Evolutionary conservation across 2,797 vertebrate species (phyloP).

Genomic region (Picus viridis): DNA sequence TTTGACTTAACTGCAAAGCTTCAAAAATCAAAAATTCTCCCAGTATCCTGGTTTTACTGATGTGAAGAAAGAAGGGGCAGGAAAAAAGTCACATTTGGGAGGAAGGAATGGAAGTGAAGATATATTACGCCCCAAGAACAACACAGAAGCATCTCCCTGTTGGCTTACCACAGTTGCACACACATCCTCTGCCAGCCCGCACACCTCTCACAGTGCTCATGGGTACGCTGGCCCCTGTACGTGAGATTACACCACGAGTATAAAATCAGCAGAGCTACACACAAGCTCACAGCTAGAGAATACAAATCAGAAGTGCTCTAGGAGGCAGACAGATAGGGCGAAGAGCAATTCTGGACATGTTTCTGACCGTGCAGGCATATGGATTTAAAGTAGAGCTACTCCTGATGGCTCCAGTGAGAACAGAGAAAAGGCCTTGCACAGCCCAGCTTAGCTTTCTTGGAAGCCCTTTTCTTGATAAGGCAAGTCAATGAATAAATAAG

Average conservation of each 20-base stretch:
- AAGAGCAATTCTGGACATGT: neutral
- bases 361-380: accelerated
- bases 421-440: neutral
- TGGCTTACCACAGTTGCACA: neutral
- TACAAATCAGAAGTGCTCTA: neutral
- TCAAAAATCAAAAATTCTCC: conserved; percentile 2
- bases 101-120: neutral
- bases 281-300: neutral
- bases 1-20: neutral
- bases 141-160: neutral
- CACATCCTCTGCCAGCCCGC: neutral
- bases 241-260: neutral
- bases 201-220: accelerated
- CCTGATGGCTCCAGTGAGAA: neutral
- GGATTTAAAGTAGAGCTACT: neutral
- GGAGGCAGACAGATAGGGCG: neutral
- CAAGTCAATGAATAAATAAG: neutral
- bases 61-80: neutral
- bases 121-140: neutral
- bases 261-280: neutral
- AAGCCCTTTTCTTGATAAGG: neutral
- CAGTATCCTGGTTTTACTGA: neutral
- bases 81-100: neutral
- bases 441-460: neutral
- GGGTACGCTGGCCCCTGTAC: neutral